phyloP scores from a whole-genome alignment of 2,888 invertebrate species.

The Stenotaenia linearis region DNA sequence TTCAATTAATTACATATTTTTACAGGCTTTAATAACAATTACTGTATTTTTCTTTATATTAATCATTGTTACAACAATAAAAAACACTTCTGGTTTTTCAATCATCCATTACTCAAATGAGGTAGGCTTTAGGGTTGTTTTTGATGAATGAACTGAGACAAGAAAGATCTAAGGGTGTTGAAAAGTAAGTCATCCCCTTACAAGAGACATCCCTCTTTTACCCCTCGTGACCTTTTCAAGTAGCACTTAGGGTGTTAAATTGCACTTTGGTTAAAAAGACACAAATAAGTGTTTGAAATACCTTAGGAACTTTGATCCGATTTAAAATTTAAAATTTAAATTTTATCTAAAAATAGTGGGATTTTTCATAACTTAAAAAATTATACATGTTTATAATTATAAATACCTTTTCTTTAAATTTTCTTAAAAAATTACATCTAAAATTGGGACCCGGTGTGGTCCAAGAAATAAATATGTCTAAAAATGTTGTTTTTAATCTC shows the following conservation, averaged over 20 bases:
- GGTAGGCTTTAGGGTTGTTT: not conserved
- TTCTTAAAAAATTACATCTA: slow-evolving; percentile 4
- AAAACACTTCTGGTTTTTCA: not conserved
- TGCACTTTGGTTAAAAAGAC: slow-evolving; percentile 6
- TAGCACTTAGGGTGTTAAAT: slow-evolving; percentile 21
- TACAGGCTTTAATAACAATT: too few relatives aligned
- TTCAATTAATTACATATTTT: too few relatives aligned
- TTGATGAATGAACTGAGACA: not conserved
- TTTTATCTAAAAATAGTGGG: not conserved
- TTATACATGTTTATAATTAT: not conserved
- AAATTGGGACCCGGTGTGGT: not conserved
- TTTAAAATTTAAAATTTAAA: not conserved
- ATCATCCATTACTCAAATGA: not conserved
- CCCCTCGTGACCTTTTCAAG: slow-evolving; percentile 10
- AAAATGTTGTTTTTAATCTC: slow-evolving; percentile 3
- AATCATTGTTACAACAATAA: not conserved
- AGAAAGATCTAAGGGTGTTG: not conserved
- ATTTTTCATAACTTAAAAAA: not conserved
- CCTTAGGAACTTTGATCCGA: not conserved
- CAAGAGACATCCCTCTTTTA: slow-evolving; percentile 12
- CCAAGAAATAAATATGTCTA: not conserved
- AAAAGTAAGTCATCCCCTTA: slow-evolving; percentile 13
- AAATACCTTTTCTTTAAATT: not conserved
- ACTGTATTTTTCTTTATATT: not conserved
- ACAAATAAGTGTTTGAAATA: not conserved